Evolutionary conservation across 2,113 vertebrate genomes (phyloP).

Genomic region (Istiophorus platypterus): DNA sequence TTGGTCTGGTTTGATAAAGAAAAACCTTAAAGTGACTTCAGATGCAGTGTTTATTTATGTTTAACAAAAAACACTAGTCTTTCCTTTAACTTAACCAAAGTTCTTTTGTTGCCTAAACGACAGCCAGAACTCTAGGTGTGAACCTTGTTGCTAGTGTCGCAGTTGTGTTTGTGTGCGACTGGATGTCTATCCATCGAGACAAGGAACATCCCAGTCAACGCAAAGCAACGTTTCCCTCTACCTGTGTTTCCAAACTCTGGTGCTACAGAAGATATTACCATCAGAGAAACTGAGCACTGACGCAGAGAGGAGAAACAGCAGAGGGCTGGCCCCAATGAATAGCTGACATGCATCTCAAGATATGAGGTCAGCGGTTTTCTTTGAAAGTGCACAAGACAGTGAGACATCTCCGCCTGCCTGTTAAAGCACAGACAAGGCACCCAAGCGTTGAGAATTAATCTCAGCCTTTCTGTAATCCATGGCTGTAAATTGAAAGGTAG

Average conservation of each 20-base stretch:
- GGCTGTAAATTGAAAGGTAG: slow-evolving; percentile 27
- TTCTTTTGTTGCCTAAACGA: no score
- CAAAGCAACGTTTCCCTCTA: not conserved
- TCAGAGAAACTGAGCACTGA: not conserved
- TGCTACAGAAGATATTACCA: not conserved
- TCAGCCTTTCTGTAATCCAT: slow-evolving; percentile 8
- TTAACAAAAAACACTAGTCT: no score
- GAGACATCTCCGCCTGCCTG: slow-evolving; percentile 13
- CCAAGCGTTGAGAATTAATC: no score
- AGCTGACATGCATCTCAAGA: slow-evolving; percentile 8
- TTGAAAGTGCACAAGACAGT: slow-evolving; percentile 16
- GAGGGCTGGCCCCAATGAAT: not conserved
- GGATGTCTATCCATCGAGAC: not conserved
- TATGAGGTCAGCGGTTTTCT: slow-evolving; percentile 46
- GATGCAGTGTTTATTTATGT: no score
- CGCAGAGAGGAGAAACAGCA: not conserved
- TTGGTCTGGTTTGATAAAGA: no score
- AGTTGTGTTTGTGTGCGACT: no score
- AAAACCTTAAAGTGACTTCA: no score
- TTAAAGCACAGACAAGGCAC: slow-evolving; percentile 12
- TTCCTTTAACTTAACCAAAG: no score
- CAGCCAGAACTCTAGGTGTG: no score
- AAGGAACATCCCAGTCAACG: not conserved
- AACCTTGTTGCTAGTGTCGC: not conserved
- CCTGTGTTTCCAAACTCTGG: not conserved